A percentile compares a stretch with the other conserved stretches of the same genome.
Evolutionary conservation across 2,113 vertebrate species (phyloP).

Genomic region (Ictidomys tridecemlineatus): DNA sequence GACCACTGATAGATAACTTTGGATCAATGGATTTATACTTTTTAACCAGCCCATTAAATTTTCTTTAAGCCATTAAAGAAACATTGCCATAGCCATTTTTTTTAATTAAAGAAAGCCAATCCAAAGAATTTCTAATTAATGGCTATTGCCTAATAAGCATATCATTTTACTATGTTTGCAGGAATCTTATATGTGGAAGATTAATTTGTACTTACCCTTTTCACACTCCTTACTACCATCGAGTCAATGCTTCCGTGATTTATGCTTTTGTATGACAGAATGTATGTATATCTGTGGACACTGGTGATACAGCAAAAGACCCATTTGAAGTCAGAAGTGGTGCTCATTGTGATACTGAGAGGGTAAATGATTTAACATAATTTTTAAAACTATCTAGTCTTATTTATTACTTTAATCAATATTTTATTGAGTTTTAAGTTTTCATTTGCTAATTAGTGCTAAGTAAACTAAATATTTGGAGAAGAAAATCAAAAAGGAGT

Average conservation of each 20-base stretch:
- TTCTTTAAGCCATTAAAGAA: too few relatives aligned
- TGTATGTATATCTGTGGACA: slow-evolving; percentile 60
- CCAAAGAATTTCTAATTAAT: slow-evolving; percentile 31
- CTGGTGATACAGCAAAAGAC: fast-evolving
- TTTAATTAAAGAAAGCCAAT: slow-evolving; percentile 42
- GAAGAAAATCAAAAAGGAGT: not conserved
- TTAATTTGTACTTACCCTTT: slow-evolving; percentile 78
- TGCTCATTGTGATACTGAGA: slow-evolving; percentile 18
- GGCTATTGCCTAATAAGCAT: not conserved
- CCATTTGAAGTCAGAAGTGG: not conserved
- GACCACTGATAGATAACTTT: not conserved
- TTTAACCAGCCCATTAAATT: not conserved
- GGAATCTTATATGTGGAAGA: slow-evolving; percentile 76
- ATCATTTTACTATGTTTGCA: slow-evolving; percentile 63
- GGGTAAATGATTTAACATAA: slow-evolving; percentile 71
- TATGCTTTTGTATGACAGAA: slow-evolving; percentile 66
- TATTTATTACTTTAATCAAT: slow-evolving; percentile 4
- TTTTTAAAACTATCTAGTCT: not conserved
- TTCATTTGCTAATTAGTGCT: not conserved
- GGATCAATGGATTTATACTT: not conserved
- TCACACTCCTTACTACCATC: slow-evolving; percentile 7
- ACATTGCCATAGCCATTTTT: not conserved
- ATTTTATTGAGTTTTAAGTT: not conserved
- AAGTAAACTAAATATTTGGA: slow-evolving; percentile 38
- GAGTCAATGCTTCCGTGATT: slow-evolving; percentile 59